Evolutionary conservation across 2,888 invertebrate genomes (phyloP).

Genomic region (Lepidonotus clava): DNA sequence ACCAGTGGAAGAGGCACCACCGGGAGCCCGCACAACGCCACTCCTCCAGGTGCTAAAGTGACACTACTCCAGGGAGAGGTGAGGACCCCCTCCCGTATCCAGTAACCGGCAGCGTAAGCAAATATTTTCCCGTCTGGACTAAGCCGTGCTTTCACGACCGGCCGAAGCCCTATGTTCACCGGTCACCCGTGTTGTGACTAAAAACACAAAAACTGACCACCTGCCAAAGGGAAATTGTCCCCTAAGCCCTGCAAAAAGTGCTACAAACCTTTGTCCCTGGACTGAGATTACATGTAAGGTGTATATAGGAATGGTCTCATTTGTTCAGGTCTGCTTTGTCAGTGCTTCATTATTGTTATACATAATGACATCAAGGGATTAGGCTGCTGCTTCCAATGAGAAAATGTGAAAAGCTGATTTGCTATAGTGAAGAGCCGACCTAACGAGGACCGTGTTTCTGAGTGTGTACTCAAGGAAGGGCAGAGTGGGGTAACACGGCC

Average conservation of each 20-base stretch:
- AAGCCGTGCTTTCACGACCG: not conserved
- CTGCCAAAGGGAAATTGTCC: too few relatives aligned
- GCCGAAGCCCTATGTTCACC: not conserved
- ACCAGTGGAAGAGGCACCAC: not conserved
- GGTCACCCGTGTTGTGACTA: not conserved
- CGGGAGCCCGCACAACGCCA: too few relatives aligned
- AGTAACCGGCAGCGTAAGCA: not conserved
- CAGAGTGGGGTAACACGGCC: not conserved
- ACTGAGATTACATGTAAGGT: too few relatives aligned
- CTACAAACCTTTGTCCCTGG: not conserved
- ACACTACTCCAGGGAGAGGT: not conserved
- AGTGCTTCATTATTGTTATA: constrained; percentile 15
- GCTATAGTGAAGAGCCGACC: not conserved
- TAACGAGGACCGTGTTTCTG: not conserved
- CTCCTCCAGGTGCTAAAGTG: not conserved
- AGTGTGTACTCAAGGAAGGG: too few relatives aligned
- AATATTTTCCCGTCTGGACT: not conserved
- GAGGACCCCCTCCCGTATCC: not conserved
- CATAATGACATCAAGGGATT: not conserved
- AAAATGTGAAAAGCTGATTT: constrained; percentile 4
- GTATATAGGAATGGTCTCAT: too few relatives aligned
- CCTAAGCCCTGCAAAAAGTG: not conserved
- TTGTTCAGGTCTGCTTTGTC: too few relatives aligned
- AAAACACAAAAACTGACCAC: not conserved
- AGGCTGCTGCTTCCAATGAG: not conserved